Evolutionary conservation across 1,140 invertebrate genomes (phyloP), one percentile per base, ranked within the genome.

Genomic region (Philopotamus ludificatus): DNA sequence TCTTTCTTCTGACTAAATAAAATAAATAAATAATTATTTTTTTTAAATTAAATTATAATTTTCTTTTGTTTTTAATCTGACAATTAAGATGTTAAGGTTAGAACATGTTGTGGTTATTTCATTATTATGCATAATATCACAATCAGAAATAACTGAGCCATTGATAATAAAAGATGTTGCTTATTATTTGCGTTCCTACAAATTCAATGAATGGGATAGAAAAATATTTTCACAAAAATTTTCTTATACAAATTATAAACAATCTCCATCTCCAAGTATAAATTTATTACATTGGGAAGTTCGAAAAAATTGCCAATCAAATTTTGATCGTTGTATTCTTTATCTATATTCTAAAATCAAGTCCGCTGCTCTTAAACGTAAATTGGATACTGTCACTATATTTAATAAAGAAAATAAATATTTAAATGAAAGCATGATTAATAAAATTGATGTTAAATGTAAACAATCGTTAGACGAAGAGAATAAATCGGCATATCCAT

Each of bases 1-100:
- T 64, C 90, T 82, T 81, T 92, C 90, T 79, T 92, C 90, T 25
- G 89, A 92, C 83, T 89, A 51, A 4, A 66, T 55, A 16, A 63
- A 63, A 57, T 41, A 55, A 15, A 42, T 9, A 45, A 20, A 47
- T 41, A 18, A 41, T 16, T n/a, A 41, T 41, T 58, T 58, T 12
- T 45, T 58, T 42, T 2, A 45, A 16, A 10, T 28, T 15, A 23
- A 54, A 54, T 4, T 26, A 28, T 7, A 50, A 7, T 50, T 2
- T 7, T 50, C 3, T 21, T 16, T 50, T 50, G 2, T 10, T 50
- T 50, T 2, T 50, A 15, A 15, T 7, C 44, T 9, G 18, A 8
- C 20, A 15, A 15, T 50, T 44, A 12, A 15, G 42, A 44, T 44
- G 3, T 18, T 44, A 12, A 2, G 20, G 20, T 3, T 12, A 2